Base-by-base conservation (phyloP, 2,113 vertebrate species). In the Alaudala cheleensis region DNA sequence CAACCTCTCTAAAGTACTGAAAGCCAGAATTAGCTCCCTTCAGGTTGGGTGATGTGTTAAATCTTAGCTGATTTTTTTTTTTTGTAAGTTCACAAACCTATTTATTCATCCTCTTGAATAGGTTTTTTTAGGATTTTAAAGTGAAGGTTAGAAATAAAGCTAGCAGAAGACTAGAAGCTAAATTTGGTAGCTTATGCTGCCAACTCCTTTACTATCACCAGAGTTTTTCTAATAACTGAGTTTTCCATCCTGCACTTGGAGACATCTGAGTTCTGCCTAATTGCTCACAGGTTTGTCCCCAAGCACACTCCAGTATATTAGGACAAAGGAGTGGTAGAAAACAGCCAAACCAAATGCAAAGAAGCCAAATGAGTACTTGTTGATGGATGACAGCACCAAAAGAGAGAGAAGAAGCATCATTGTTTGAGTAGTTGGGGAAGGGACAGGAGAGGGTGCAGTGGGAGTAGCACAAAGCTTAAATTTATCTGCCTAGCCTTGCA, bases 241-340 rank as follows among this genome's bases (percentile, higher is more conserved):
- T 45, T 85, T 18, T 79, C 56, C 47, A 79, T 12, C 18, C 17
- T 71, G 19, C 12, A 16, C 8, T 51, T 44, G 49, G 14, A 61
- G 10, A 51, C 9, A 50, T n/a, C 0, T 3, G 26, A 88, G 19
- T 23, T 74, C 73, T 79, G 29, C 53, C 17, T 74, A 70, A 50
- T 5, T 57, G n/a, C 24, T 76, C 37, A 15, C 12, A 56, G 40
- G 10, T n/a, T 82, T 84, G 25, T 11, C 37, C 18, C 17, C 15
- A 7, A n/a, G 31, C 1, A 2, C 47, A 40, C 2, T 7, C 5
- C 1, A 2, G 16, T 18, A 17, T 21, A 42, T 10, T 11, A 42
- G 14, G 40, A 37, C 4, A 66, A 89, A 86, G 7, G 33, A 45
- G 14, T 23, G 20, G 22, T 22, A 76, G 50, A 34, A 84, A 92